Percentiles rank a stretch among this genome's conserved stretches.
phyloP scores from a whole-genome alignment of 2,797 vertebrate species.

The Parauchenoglanis punctatus region DNA sequence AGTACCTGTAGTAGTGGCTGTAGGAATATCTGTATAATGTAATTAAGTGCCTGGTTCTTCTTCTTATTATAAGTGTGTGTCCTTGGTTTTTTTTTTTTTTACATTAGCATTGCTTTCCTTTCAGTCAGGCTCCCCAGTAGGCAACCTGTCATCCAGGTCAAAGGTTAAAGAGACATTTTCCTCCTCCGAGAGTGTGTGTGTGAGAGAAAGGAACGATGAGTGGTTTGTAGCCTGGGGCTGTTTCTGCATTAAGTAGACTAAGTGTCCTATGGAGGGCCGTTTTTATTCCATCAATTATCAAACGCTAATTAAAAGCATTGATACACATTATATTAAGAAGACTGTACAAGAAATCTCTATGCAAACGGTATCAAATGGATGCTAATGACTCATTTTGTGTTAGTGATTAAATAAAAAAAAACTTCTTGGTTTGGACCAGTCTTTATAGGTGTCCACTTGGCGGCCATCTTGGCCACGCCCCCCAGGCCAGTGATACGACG shows the following conservation, averaged over 20 bases:
- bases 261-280: neutral
- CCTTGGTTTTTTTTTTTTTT: neutral
- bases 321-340: neutral
- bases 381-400: neutral
- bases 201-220: conserved; percentile 13
- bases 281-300: neutral
- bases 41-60: neutral
- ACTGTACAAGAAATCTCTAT: neutral
- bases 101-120: conserved; percentile 39
- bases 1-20: neutral
- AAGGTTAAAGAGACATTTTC: conserved; percentile 48
- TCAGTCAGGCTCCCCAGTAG: conserved; percentile 9
- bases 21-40: neutral
- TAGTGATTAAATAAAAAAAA: neutral
- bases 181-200: neutral
- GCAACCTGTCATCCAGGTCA: conserved; percentile 43
- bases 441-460: neutral
- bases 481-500: neutral
- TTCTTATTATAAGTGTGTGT: neutral
- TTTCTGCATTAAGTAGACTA: neutral
- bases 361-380: neutral
- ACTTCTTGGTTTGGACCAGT: neutral
- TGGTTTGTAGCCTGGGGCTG: conserved; percentile 28
- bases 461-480: neutral
- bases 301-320: neutral